A percentile compares a stretch with the other conserved stretches of the same genome.
These are phyloP conservation scores for Ophioderma brevispina DNA, from an alignment of 35 echinoderm and acorn worm genomes.

Conservation along the genomic window DNA sequence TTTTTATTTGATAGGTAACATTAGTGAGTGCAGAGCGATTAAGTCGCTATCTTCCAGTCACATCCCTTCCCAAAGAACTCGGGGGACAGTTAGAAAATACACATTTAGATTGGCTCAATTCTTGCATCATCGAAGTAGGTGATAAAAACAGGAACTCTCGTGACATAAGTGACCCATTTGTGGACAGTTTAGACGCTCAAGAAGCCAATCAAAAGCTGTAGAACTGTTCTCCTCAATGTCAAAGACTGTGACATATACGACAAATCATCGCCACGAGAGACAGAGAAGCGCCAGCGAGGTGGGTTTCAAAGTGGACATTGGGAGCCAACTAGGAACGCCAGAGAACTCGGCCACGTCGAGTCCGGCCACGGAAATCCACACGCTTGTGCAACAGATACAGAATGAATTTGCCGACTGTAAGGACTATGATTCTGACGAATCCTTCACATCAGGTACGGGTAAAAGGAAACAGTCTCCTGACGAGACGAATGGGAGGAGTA, in stretches of 20 bases:
- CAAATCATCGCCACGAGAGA: conserved; percentile 23
- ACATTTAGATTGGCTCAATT: conserved; percentile 92
- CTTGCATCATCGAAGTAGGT: conserved; percentile 65
- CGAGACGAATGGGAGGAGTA: not conserved
- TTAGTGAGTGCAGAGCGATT: conserved; percentile 90
- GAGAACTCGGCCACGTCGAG: conserved; percentile 63
- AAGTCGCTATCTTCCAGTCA: conserved; percentile 81
- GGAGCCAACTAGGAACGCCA: conserved; percentile 65
- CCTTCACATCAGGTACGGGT: conserved; percentile 28
- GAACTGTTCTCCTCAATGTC: conserved; percentile 65
- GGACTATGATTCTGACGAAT: conserved; percentile 7
- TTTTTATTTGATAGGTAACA: conserved; percentile 64
- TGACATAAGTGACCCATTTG: conserved; percentile 76
- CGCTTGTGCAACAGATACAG: conserved; percentile 9
- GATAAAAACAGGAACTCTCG: conserved; percentile 87
- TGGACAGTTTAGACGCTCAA: conserved; percentile 55
- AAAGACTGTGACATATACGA: not conserved
- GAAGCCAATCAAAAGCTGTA: conserved; percentile 90
- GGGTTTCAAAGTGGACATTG: conserved; percentile 44
- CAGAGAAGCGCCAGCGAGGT: conserved; percentile 1
- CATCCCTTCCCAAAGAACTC: conserved; percentile 83
- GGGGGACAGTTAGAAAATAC: conserved; percentile 70
- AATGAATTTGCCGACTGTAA: conserved; percentile 1
- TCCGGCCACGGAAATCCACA: conserved; percentile 29
- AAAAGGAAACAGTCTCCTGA: conserved; percentile 32